phyloP scores from a whole-genome alignment of 2,888 invertebrate genomes.

The Drosophila recens region DNA sequence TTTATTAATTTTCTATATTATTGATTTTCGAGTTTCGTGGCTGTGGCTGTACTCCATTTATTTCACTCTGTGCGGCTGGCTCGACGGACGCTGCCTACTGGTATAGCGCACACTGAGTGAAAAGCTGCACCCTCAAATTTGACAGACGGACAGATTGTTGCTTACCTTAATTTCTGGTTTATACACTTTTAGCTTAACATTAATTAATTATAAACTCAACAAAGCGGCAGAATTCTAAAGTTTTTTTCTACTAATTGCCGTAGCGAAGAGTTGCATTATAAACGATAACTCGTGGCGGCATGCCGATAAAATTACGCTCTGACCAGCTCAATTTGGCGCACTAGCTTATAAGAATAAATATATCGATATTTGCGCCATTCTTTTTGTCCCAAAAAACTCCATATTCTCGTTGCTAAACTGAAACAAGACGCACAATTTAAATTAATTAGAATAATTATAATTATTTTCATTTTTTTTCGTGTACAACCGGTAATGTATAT shows the following conservation, averaged over 20 bases:
- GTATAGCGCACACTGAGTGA: constrained; percentile 15
- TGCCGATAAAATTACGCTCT: constrained; percentile 19
- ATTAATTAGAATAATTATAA: too few relatives aligned
- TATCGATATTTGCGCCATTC: not conserved
- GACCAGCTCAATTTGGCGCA: not conserved
- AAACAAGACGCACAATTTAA: too few relatives aligned
- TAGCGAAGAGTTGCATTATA: constrained; percentile 50
- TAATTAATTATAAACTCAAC: constrained; percentile 56
- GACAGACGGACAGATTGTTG: constrained; percentile 4
- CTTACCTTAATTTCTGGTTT: constrained; percentile 67
- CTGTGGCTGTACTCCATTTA: constrained; percentile 79
- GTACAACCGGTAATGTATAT: not conserved
- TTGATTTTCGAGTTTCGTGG: constrained; percentile 71
- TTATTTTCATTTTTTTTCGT: too few relatives aligned
- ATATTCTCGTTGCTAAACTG: not conserved
- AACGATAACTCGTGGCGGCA: constrained; percentile 34
- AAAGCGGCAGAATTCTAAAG: constrained; percentile 55
- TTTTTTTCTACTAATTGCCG: constrained; percentile 53
- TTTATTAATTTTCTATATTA: constrained; percentile 53
- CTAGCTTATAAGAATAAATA: not conserved
- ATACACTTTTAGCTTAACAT: constrained; percentile 74
- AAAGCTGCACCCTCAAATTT: constrained; percentile 1
- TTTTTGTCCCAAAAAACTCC: not conserved
- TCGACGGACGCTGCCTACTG: constrained; percentile 36
- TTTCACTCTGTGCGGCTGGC: constrained; percentile 48